Evolutionary conservation across 2,888 invertebrate species (phyloP).

Genomic region (Aphidius colemani): DNA sequence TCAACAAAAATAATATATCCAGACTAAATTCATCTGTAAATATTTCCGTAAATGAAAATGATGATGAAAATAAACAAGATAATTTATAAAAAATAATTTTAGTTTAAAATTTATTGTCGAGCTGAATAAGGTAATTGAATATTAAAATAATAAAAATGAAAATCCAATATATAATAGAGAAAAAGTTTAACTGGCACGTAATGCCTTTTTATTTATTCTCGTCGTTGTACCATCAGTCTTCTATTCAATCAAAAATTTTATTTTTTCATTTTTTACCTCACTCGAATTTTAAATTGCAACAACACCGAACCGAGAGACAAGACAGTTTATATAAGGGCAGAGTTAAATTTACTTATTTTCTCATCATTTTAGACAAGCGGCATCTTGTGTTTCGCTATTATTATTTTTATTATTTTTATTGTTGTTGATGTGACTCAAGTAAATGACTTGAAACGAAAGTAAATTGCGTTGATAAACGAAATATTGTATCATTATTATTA

Average conservation of each 20-base stretch:
- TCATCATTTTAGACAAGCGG: slow-evolving; percentile 53
- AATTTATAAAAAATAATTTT: too few relatives aligned
- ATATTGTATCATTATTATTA: slow-evolving; percentile 58
- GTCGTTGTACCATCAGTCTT: too few relatives aligned
- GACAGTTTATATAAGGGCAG: slow-evolving; percentile 37
- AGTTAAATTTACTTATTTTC: slow-evolving; percentile 60
- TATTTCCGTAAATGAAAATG: slow-evolving; percentile 50
- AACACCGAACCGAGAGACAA: slow-evolving; percentile 26
- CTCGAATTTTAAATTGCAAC: slow-evolving; percentile 20
- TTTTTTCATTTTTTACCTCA: slow-evolving; percentile 5
- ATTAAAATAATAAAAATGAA: too few relatives aligned
- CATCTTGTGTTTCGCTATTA: slow-evolving; percentile 50
- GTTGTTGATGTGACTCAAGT: slow-evolving; percentile 32
- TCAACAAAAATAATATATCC: too few relatives aligned
- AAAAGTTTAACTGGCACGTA: too few relatives aligned
- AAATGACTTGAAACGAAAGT: slow-evolving; percentile 48
- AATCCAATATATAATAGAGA: too few relatives aligned
- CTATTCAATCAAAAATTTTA: too few relatives aligned
- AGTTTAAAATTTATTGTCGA: too few relatives aligned
- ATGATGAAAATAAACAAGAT: too few relatives aligned
- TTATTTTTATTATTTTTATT: too few relatives aligned
- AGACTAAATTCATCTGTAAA: slow-evolving; percentile 22
- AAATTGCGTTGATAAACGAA: slow-evolving; percentile 57
- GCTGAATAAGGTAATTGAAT: too few relatives aligned
- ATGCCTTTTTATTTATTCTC: slow-evolving; percentile 6